Conservation (phyloP, 2,113 vertebrate species). For the Scytalopus superciliaris region DNA sequence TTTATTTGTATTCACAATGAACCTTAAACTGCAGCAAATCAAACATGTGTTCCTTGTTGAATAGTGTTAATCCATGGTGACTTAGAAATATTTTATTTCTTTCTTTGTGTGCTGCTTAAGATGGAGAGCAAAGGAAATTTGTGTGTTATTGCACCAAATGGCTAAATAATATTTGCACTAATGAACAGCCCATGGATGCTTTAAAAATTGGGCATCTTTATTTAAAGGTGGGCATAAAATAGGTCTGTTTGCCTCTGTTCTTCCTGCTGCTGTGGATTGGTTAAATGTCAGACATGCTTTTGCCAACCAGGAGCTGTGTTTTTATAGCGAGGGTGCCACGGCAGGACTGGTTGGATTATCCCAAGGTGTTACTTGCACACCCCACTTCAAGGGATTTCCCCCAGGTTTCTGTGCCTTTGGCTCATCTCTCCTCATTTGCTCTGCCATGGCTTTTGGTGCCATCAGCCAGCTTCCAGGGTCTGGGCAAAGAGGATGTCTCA, state of each 20-base stretch:
- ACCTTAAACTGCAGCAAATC: not conserved
- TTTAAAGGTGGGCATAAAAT: not conserved
- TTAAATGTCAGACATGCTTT: not conserved
- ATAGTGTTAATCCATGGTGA: not conserved
- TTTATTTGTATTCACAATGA: not conserved
- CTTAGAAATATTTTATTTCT: not conserved
- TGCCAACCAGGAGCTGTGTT: not conserved
- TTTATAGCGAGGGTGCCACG: not conserved
- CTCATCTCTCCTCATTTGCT: not conserved
- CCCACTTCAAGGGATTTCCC: not conserved
- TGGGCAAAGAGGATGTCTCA: not conserved
- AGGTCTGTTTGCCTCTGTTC: not conserved
- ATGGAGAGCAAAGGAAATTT: not conserved
- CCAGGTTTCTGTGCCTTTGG: not conserved
- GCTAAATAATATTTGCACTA: not conserved
- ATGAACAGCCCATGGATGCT: not conserved
- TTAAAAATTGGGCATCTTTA: not conserved
- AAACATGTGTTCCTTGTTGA: not conserved
- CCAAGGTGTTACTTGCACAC: not conserved
- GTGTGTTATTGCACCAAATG: not conserved
- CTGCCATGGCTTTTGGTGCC: not conserved
- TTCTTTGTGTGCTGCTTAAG: not conserved
- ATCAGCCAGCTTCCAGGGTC: not conserved
- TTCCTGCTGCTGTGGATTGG: not conserved
- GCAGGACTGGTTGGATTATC: not conserved